These are phyloP conservation scores for Noctua pronuba DNA, from an alignment of 2,888 invertebrate species.

Conservation along the genomic window DNA sequence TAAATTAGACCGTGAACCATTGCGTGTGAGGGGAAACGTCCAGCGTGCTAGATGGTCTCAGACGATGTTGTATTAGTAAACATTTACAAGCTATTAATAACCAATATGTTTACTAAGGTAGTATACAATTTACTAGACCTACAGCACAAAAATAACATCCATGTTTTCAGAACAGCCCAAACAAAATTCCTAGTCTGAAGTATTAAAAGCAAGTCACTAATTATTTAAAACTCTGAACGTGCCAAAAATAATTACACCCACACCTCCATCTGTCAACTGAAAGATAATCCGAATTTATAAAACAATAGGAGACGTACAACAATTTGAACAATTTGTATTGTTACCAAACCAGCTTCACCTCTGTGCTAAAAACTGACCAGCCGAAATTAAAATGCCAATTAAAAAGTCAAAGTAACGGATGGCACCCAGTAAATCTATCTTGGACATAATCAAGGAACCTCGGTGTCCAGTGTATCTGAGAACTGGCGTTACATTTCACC, in stretches of 20 bases:
- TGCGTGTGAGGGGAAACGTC: slow-evolving; percentile 46
- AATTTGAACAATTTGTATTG: slow-evolving; percentile 6
- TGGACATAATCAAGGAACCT: slow-evolving; percentile 29
- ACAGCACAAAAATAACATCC: slow-evolving; percentile 27
- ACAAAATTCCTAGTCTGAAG: slow-evolving; percentile 31
- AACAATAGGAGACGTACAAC: slow-evolving; percentile 18
- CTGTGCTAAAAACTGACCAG: slow-evolving; percentile 22
- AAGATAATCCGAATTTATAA: slow-evolving; percentile 48
- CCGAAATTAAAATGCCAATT: slow-evolving; percentile 27
- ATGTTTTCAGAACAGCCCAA: slow-evolving; percentile 8
- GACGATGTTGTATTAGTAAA: slow-evolving; percentile 46
- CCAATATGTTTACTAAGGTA: slow-evolving; percentile 34
- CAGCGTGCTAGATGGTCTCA: slow-evolving; percentile 16
- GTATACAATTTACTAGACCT: slow-evolving; percentile 1
- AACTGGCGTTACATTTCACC: slow-evolving; percentile 40
- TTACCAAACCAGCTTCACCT: slow-evolving; percentile 14
- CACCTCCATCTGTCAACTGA: slow-evolving; percentile 48
- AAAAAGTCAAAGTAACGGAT: slow-evolving; percentile 31
- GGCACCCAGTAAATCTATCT: slow-evolving; percentile 39
- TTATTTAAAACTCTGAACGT: slow-evolving; percentile 48
- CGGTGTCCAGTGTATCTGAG: slow-evolving; percentile 39
- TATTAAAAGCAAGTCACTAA: slow-evolving; percentile 45
- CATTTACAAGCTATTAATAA: slow-evolving; percentile 45
- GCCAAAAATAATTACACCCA: slow-evolving; percentile 63
- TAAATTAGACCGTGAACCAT: slow-evolving; percentile 37